A percentile compares a stretch with the other conserved stretches of the same genome.
Conservation (phyloP, 35 echinoderm and acorn worm genomes). For the Eucidaris tribuloides region DNA sequence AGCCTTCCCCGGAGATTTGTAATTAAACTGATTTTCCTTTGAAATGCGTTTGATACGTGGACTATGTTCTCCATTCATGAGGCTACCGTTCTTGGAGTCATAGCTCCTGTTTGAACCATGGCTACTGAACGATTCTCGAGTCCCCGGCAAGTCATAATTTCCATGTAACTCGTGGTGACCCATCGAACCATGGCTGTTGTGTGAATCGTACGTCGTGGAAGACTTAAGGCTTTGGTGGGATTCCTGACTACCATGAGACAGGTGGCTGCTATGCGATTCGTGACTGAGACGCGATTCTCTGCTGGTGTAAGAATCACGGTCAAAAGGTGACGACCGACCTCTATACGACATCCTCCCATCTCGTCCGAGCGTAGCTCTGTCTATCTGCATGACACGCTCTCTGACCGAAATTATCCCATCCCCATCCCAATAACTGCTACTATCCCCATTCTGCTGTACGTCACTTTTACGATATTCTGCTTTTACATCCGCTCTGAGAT, state of each 20-base stretch:
- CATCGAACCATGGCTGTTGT: conserved; percentile 4
- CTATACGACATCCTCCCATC: conserved; percentile 1
- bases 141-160: conserved; percentile 17
- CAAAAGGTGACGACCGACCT: conserved; percentile 2
- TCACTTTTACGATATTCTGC: background rate
- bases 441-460: conserved; percentile 1
- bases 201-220: background rate
- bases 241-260: conserved; percentile 13
- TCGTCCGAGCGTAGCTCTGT: conserved; percentile 33
- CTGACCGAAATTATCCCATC: conserved; percentile 2
- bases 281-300: background rate
- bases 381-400: conserved; percentile 34
- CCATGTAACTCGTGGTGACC: conserved; percentile 17
- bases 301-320: conserved; percentile 21
- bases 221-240: conserved; percentile 27
- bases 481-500: background rate
- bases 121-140: conserved; percentile 9
- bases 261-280: conserved; percentile 15
- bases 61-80: conserved; percentile 13
- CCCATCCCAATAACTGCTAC: background rate
- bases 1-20: background rate
- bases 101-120: conserved; percentile 16
- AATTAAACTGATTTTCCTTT: background rate
- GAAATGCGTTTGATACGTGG: background rate
- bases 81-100: conserved; percentile 18